Conservation (phyloP, 2,113 vertebrate species). For the Prolemur simus region DNA sequence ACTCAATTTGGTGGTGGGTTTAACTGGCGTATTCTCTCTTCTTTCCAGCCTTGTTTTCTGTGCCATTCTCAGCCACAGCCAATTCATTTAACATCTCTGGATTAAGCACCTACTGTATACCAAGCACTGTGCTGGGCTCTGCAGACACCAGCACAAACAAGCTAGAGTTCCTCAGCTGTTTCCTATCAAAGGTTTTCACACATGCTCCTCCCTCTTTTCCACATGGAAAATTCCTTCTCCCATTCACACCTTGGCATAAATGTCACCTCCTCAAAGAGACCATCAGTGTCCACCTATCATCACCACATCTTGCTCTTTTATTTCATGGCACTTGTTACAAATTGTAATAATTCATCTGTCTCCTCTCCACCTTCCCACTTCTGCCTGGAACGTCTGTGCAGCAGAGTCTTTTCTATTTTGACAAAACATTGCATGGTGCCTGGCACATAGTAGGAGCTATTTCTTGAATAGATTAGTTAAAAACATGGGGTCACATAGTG, state of each 20-base stretch:
- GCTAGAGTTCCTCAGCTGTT: accelerated
- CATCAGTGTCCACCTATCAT: accelerated
- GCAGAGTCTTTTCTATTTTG: not conserved
- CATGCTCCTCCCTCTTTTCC: not conserved
- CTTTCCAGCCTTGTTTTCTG: not conserved
- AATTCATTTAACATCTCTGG: accelerated
- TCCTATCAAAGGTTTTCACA: not conserved
- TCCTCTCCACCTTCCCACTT: not conserved
- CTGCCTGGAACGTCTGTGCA: not conserved
- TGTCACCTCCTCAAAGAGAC: not conserved
- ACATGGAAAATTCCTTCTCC: not conserved
- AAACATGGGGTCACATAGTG: accelerated
- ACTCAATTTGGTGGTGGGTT: conserved; percentile 72
- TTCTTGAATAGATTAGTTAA: not conserved
- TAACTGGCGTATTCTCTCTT: not conserved
- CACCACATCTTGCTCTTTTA: not conserved
- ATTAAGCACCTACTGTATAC: accelerated
- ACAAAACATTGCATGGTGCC: not conserved
- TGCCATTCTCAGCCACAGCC: not conserved
- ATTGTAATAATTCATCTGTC: accelerated
- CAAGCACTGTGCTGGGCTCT: not conserved
- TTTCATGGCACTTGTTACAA: not conserved
- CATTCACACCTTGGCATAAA: not conserved
- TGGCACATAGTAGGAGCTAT: not conserved
- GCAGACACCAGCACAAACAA: accelerated